A percentile compares a stretch with the other conserved stretches of the same genome.
Conservation (phyloP, 2,888 invertebrate genomes). For the Apantesis nais region DNA sequence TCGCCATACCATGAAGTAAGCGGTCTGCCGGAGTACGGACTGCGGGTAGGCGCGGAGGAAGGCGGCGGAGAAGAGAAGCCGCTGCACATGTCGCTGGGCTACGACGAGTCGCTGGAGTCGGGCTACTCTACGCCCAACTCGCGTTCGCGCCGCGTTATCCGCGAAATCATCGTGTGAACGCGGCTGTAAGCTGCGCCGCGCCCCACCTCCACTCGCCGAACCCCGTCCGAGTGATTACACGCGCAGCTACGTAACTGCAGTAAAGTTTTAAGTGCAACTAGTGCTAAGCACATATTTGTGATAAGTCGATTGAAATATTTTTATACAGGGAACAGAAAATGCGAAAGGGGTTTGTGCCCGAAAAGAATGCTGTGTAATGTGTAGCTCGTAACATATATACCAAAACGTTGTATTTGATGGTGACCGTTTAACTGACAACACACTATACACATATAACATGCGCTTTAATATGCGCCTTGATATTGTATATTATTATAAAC, state of each 20-base stretch:
- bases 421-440: constrained; percentile 16
- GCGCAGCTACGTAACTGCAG: constrained; percentile 29
- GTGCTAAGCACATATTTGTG: constrained; percentile 42
- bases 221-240: constrained; percentile 11
- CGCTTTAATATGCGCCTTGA: constrained; percentile 6
- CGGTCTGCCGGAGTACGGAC: constrained; percentile 93
- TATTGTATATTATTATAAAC: not conserved
- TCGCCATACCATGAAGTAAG: constrained; percentile 97
- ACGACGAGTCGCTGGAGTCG: constrained; percentile 96
- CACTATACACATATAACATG: not conserved
- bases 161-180: constrained; percentile 95
- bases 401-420: constrained; percentile 21
- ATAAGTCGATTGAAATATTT: constrained; percentile 44
- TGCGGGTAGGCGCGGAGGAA: constrained; percentile 89
- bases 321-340: constrained; percentile 46
- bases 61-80: constrained; percentile 91
- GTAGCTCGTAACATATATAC: constrained; percentile 30
- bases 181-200: constrained; percentile 38
- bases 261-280: constrained; percentile 31
- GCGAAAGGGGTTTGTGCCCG: constrained; percentile 27
- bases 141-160: constrained; percentile 95
- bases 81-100: constrained; percentile 94
- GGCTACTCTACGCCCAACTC: constrained; percentile 98
- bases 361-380: constrained; percentile 35
- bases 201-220: constrained; percentile 3